These are phyloP conservation scores for Thecocarcelia acutangulata DNA, from an alignment of 2,888 invertebrate species.

Conservation along the genomic window DNA sequence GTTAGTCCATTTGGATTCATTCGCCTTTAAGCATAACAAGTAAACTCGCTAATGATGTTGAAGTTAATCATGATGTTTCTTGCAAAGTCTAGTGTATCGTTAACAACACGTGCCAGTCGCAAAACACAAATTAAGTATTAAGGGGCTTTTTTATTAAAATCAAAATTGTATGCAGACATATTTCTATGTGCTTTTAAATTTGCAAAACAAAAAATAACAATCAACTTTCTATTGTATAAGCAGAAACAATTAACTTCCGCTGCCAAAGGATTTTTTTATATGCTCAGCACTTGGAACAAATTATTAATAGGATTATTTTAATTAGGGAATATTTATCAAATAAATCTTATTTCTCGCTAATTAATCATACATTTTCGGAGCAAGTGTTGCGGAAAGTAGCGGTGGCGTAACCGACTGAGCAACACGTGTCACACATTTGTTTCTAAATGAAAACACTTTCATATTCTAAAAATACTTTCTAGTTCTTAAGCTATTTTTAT, in stretches of 20 bases:
- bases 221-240: constrained; percentile 9
- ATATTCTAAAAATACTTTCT: too few species aligned
- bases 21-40: constrained; percentile 23
- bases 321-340: too few species aligned
- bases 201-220: constrained; percentile 12
- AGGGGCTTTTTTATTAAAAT: constrained; percentile 26
- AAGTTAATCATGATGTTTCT: constrained; percentile 40
- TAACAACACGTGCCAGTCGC: constrained; percentile 63
- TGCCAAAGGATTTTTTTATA: too few species aligned
- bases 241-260: too few species aligned
- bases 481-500: too few species aligned
- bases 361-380: too few species aligned
- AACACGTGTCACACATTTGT: too few species aligned
- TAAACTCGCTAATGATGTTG: constrained; percentile 25
- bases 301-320: too few species aligned
- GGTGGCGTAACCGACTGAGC: too few species aligned
- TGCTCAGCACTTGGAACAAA: neutral
- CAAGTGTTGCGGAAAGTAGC: too few species aligned
- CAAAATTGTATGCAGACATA: neutral
- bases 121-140: constrained; percentile 31
- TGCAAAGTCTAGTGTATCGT: constrained; percentile 33
- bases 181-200: constrained; percentile 1
- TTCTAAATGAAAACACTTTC: too few species aligned
- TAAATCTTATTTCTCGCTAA: too few species aligned
- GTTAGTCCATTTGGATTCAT: constrained; percentile 68